Evolutionary conservation across 1,140 invertebrate genomes (phyloP), one percentile per base, ranked within the genome.

Genomic region (Varroa destructor): DNA sequence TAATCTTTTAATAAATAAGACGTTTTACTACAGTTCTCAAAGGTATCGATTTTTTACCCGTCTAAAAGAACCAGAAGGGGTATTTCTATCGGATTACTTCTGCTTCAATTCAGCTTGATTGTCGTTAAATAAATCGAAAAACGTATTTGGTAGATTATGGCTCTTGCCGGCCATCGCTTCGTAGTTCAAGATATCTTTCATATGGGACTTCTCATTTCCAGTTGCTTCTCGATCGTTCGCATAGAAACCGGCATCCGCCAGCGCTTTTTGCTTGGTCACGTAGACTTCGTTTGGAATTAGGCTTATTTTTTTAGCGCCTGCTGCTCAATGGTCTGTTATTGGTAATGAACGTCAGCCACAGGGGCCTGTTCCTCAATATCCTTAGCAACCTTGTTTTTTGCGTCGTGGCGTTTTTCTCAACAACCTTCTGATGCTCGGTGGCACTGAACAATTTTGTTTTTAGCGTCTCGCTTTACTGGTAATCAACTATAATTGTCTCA

Each of bases 351-450:
- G 81, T 89, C 88, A 0, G 90, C 88, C 40, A 94, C 89, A 78
- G 87, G 85, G 1, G 89, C 87, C 75, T 87, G 85, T 79, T 93
- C 93, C 79, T 93, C 89, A 12, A 91, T 91, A 80, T 90, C 89
- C 75, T 93, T 93, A 4, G 93, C 82, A 36, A 91, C 91, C 78
- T 88, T 90, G 76, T 91, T 90, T 36, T 82, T 73, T 92, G 91
- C 36, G 91, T 93, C 80, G 93, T 91, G 1, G 91, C 90, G 81
- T 93, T 90, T 81, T 93, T 93, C 81, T 94, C 91, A 0, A 93
- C 88, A 64, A 94, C 88, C 81, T 89, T 90, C 79, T 93, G 91
- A 80, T 89, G 88, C 79, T 93, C 87, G 6, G 84, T 86, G 25
- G 89, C 86, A 76, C 93, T 93, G 14, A 93, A 79, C 43, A 93